Evolutionary conservation across 2,888 invertebrate genomes (phyloP), one percentile per base, ranked within the genome.

Genomic region (Hyposoter dolosus): DNA sequence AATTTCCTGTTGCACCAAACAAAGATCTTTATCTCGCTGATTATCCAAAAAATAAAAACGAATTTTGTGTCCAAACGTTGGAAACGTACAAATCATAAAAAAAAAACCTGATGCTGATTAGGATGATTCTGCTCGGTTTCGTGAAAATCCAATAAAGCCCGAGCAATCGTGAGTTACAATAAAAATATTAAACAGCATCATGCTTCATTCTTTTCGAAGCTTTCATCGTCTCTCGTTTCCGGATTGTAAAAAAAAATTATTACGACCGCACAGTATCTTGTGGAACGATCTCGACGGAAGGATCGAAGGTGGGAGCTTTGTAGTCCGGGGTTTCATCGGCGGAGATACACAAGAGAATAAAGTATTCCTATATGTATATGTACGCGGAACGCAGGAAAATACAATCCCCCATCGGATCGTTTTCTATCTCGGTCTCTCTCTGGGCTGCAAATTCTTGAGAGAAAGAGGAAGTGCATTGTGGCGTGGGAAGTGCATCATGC

Each of bases 381-480:
- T 71, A 84, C 65, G 81, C 72, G 75, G 32, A 86, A 86, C 86
- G 86, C 86, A 86, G 83, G 56, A 81, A 81, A 81, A 84, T 60
- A 60, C 65, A 78, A 83, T 79, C 78, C 84, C 40, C 65, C 45
- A 82, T 82, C 86, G 85, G 78, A 83, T 83, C 84, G 77, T 53
- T 63, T 76, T 83, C 69, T 82, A 7, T 65, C 74, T 68, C 45
- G 35, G n/a, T 45, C 60, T 56, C 60, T 75, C 78, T 45, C 32
- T 69, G 72, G 82, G 84, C 71, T 84, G 83, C 66, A 28, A 69
- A 66, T 78, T 84, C 84, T 79, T 19, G 74, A 50, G 80, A 83
- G 86, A 92, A 83, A 60, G 77, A 86, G 83, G 86, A 86, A 86
- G 83, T 86, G 43, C 68, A 63, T 28, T 81, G 63, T 63, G 83